Conservation (phyloP, 2,797 vertebrate genomes). For the Dicrostonyx torquatus region DNA sequence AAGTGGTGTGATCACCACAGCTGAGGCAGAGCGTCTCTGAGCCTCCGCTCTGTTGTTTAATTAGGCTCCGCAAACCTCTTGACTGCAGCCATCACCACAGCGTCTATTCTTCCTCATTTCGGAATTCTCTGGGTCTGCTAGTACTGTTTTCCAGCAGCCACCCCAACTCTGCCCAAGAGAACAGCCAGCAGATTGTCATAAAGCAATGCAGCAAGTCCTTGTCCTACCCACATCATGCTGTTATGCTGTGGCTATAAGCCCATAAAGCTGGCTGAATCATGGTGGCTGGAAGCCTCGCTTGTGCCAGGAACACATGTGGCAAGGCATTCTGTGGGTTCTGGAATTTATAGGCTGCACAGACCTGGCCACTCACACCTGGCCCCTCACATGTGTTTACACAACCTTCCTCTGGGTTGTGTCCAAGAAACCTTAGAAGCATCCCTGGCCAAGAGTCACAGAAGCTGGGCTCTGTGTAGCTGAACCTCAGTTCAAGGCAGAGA, state of each 20-base stretch:
- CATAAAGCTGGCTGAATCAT: neutral
- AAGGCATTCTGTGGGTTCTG: constrained; percentile 15
- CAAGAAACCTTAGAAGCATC: constrained; percentile 25
- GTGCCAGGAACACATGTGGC: constrained; percentile 56
- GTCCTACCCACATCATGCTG: neutral
- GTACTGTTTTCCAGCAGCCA: constrained; percentile 42
- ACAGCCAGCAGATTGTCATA: constrained; percentile 64
- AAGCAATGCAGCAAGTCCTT: constrained; percentile 52
- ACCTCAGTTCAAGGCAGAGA: constrained; percentile 41
- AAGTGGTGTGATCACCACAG: neutral
- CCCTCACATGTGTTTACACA: neutral
- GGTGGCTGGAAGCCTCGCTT: neutral
- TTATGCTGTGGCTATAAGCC: neutral
- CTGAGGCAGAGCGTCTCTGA: neutral
- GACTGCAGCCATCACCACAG: neutral
- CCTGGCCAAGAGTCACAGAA: neutral
- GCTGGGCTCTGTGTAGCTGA: neutral
- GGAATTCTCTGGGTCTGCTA: neutral
- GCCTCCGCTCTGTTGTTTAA: constrained; percentile 44
- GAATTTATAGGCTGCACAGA: neutral
- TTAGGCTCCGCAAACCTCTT: constrained; percentile 52
- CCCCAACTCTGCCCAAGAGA: constrained; percentile 38
- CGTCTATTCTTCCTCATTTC: constrained; percentile 3
- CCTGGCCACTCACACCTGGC: neutral
- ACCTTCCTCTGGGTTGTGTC: neutral